Evolutionary conservation across 1,140 invertebrate genomes (phyloP), one percentile per base, ranked within the genome.

Genomic region (Gerris buenoi): DNA sequence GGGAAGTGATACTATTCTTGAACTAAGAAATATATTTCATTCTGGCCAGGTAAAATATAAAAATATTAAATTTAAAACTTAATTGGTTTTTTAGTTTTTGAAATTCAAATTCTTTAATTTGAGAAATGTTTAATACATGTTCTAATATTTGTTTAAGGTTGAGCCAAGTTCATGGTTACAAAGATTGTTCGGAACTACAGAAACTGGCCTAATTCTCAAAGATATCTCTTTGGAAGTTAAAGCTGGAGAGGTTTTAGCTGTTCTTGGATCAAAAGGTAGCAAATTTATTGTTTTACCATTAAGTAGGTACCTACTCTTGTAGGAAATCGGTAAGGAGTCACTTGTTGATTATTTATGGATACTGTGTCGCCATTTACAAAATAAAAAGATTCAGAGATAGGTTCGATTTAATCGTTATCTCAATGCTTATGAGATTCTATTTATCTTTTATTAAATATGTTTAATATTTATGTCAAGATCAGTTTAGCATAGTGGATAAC

Each of bases 211-310:
- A 14, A 91, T 96, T 58, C 80, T 96, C 0, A 91, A 94, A 79
- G 91, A 95, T 81, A 89, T 95, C 2, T 93, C 90, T 15, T 83
- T 95, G 62, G 86, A 89, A 68, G 90, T 95, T 0, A 88, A 92
- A 74, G 89, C 90, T 59, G 91, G 91, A 15, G 93, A 95, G 79
- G 90, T 96, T 56, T 85, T 94, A 72, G 93, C 93, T 23, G 86
- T 96, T 68, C 79, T 96, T 5, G 93, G 93, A 5, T 95, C 91
- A 0, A 96, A 95, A 82, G 92, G 91, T 85, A 75, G 67, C 25
- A 27, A 28, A 29, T 27, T 22, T 46, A 62, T 33, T n/a, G n/a
- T n/a, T n/a, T n/a, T n/a, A n/a, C n/a, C n/a, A n/a, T n/a, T 15
- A 68, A 29, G 33, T 26, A 59, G 22, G 13, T 33, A 58, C 13